Percentiles rank a stretch among this genome's conserved stretches.
These are phyloP conservation scores for Stegostoma tigrinum DNA, from an alignment of 2,113 vertebrate genomes.

Conservation along the genomic window DNA sequence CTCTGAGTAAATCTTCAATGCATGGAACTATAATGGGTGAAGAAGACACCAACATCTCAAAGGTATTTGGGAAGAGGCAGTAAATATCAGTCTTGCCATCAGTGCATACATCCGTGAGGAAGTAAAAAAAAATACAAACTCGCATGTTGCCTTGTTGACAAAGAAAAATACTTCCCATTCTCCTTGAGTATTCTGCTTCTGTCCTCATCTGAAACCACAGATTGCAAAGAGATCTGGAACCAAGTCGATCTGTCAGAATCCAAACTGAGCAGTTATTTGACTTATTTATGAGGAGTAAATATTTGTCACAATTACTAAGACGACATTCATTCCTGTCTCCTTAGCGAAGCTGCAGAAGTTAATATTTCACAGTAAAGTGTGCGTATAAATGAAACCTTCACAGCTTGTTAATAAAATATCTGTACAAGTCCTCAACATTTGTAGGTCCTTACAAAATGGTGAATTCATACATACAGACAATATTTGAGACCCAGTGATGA, in stretches of 20 bases:
- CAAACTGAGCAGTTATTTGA: background rate
- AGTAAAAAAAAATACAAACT: background rate
- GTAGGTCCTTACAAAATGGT: conserved; percentile 25
- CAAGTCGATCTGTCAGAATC: background rate
- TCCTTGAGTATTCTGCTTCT: background rate
- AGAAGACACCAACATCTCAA: background rate
- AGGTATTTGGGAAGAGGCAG: background rate
- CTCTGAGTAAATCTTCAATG: background rate
- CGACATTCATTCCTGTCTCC: background rate
- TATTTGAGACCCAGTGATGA: background rate
- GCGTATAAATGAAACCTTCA: background rate
- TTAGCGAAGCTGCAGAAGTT: conserved; percentile 4
- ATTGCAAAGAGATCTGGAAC: background rate
- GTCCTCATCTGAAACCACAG: background rate
- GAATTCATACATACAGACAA: conserved; percentile 30
- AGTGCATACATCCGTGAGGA: background rate
- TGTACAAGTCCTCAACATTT: conserved; percentile 34
- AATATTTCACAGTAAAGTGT: conserved; percentile 14
- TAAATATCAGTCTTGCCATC: background rate
- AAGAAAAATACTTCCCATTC: background rate
- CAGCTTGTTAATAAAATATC: conserved; percentile 37
- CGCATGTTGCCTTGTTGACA: background rate
- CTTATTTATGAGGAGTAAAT: background rate
- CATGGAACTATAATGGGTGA: background rate
- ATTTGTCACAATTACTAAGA: background rate